Conservation (phyloP, 2,797 vertebrate genomes). For the Syndactyla subalaris region DNA sequence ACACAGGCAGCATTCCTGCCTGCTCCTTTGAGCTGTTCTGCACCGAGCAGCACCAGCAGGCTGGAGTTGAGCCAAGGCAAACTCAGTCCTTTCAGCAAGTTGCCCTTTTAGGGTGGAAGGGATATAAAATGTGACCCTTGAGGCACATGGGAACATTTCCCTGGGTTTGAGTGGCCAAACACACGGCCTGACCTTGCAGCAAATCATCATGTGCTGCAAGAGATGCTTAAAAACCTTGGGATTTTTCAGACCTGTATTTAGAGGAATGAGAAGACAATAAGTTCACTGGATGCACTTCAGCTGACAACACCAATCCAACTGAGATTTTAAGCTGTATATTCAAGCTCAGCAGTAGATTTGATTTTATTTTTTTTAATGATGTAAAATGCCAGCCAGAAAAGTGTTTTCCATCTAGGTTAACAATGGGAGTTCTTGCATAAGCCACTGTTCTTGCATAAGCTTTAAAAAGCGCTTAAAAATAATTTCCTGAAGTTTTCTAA, state of each 20-base stretch:
- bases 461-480: neutral
- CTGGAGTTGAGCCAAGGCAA: neutral
- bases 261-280: neutral
- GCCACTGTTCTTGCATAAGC: neutral
- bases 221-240: neutral
- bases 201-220: neutral
- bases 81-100: neutral
- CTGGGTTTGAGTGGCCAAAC: neutral
- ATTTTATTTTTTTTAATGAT: neutral
- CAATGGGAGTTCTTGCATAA: constrained; percentile 21
- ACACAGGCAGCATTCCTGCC: neutral
- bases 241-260: neutral
- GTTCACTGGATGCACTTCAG: neutral
- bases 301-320: neutral
- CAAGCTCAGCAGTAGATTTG: neutral
- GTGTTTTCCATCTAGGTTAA: constrained; percentile 5
- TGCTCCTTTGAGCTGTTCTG: neutral
- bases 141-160: neutral
- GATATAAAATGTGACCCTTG: neutral
- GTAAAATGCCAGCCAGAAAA: constrained; percentile 2
- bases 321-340: neutral
- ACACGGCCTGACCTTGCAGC: neutral
- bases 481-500: constrained; percentile 11
- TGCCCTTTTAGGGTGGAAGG: neutral
- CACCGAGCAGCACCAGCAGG: neutral